phyloP scores from a whole-genome alignment of 2,113 vertebrate species.

The Gavialis gangeticus region DNA sequence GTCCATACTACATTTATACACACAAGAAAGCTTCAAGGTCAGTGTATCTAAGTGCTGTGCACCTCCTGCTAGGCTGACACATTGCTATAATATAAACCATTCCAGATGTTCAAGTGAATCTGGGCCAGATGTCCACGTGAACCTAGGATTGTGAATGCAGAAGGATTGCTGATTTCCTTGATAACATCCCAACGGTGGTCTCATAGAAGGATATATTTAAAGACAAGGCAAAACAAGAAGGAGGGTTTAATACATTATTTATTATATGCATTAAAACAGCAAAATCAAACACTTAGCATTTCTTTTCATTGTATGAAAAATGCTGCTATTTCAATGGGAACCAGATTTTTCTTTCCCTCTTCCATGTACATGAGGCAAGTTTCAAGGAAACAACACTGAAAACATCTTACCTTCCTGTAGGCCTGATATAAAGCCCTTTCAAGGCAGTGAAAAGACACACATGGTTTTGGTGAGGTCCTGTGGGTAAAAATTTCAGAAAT shows the following conservation, averaged over 20 bases:
- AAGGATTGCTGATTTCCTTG: neutral
- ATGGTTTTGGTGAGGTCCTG: slow-evolving; percentile 12
- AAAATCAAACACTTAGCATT: slow-evolving; percentile 4
- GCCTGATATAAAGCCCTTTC: neutral
- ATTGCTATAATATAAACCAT: slow-evolving; percentile 23
- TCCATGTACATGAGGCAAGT: slow-evolving; percentile 42
- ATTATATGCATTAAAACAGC: slow-evolving; percentile 6
- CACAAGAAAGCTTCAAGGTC: neutral
- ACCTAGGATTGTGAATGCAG: neutral
- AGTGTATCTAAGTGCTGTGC: neutral
- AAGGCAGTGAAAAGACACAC: neutral
- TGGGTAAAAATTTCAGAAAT: neutral
- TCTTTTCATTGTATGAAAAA: slow-evolving; percentile 8
- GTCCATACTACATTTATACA: accelerated
- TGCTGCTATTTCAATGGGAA: slow-evolving; percentile 52
- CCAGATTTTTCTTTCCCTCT: slow-evolving; percentile 30
- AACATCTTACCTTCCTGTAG: slow-evolving; percentile 16
- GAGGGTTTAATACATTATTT: slow-evolving; percentile 1
- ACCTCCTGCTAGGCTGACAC: neutral
- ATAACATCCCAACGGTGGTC: slow-evolving; percentile 39
- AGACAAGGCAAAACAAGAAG: slow-evolving; percentile 59
- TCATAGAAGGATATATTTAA: slow-evolving; percentile 1
- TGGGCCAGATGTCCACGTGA: neutral
- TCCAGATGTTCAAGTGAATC: neutral
- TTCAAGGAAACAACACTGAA: slow-evolving; percentile 55